Base-by-base conservation (phyloP, 1,140 invertebrate species). In the Camponotus pennsylvanicus region DNA sequence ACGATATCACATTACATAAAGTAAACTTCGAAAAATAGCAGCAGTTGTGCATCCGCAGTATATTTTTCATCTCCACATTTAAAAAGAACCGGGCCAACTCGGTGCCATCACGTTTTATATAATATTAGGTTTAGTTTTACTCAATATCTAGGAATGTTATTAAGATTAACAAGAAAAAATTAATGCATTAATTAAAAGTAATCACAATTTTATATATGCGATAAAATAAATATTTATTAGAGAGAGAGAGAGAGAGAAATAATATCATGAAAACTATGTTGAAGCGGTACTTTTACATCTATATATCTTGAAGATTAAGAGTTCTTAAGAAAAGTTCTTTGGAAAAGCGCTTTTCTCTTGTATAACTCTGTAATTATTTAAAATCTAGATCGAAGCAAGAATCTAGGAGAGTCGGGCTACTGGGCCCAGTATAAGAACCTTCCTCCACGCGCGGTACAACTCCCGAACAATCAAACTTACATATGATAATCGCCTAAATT, bases 1-100 rank as follows among this genome's bases (percentile, higher is more conserved):
- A 66, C 15, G 78, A 80, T 80, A 80, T 49, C 45, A 64, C 77
- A 69, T 70, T 67, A 70, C 78, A 80, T 80, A 70, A 80, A 57
- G 66, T 57, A 55, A 70, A 57, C 66, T 80, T 80, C 52, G 66
- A 80, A 80, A 80, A 80, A 80, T 66, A 57, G 78, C 34, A 34
- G 77, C 78, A 66, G 52, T 80, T 70, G 64, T 34, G 52, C 78
- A 52, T 40, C 63, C 61, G 42, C 63, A 34, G 52, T 57, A 18
- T 57, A 34, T 70, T 80, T 57, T 70, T 80, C 64, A 70, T 80
- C 49, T 57, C 3, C n/a, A 42, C n/a, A 57, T 70, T 80, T 59
- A 80, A 80, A 70, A 70, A 55, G 34, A 57, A 52, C 61, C 61
- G n/a, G 61, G 34, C 49, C 21, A 80, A 69, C 2, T 64, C 15